Base-by-base conservation (phyloP, 2,888 invertebrate genomes). In the Pristionchus arcanus region DNA sequence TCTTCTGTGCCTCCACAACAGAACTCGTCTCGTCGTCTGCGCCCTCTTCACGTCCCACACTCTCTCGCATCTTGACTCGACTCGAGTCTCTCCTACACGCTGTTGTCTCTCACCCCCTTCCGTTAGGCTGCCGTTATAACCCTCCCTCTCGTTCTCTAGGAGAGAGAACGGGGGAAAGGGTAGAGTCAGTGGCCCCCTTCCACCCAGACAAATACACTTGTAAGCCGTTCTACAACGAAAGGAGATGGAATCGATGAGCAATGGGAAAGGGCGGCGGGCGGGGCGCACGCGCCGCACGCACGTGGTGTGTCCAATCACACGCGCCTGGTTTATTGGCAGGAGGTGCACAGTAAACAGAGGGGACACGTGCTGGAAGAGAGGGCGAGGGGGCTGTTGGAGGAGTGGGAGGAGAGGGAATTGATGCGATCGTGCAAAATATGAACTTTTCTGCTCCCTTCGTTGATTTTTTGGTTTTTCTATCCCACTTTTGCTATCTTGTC, bases 191-290 rank as follows among this genome's bases (percentile, higher is more conserved):
- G 16, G 2, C 55, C 21, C 19, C 55, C 21, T 4, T 21, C 5
- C 16, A 4, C 49, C 49, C 59, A 21, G 13, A 25, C 49, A 81
- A 42, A 81, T 49, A 49, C 81, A 81, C 81, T n/a, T 53, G 81
- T 81, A 81, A 81, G 81, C 81, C 49, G 81, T 81, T 81, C 81
- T n/a, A n/a, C n/a, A n/a, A 53, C 15, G 81, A 53, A 81, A n/a
- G 15, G 15, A 31, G 71, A 2, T 9, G 49, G n/a, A 53, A 81
- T 81, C 81, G 81, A 81, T 81, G 49, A 81, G 34, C 42, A 9
- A 13, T 11, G 74, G 74, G 28, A n/a, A 53, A 49, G 81, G 49
- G 49, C 49, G 81, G 81, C n/a, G 15, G 15, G 28, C 0, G 28
- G 13, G 34, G 21, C 16, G 34, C 81, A 53, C 81, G 81, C 81